Conservation (phyloP, 2,113 vertebrate species). For the Spea multiplicata region DNA sequence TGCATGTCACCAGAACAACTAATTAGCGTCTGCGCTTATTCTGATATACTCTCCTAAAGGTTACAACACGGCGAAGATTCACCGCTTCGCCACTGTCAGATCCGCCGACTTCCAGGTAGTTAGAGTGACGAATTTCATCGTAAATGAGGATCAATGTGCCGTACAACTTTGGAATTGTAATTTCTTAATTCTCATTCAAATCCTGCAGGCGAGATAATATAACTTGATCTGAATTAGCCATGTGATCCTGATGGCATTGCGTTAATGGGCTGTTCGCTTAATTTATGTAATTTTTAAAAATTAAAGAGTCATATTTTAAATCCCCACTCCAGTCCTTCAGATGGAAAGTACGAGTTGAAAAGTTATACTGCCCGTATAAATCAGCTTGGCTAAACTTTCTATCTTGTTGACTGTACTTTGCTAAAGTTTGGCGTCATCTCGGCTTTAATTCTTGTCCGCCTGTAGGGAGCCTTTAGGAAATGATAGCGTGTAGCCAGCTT, state of each 20-base stretch:
- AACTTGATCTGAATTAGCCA: conserved; percentile 74
- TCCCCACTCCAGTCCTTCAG: conserved; percentile 65
- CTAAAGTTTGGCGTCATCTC: conserved; percentile 56
- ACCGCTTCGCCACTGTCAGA: conserved; percentile 54
- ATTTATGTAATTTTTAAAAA: conserved; percentile 81
- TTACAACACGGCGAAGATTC: conserved; percentile 59
- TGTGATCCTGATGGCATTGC: conserved; percentile 68
- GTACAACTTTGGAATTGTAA: conserved; percentile 71
- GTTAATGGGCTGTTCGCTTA: conserved; percentile 74
- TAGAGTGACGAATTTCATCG: conserved; percentile 66
- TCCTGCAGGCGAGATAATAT: conserved; percentile 69
- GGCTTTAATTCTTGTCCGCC: conserved; percentile 27
- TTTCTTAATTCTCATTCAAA: conserved; percentile 80
- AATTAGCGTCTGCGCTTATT: conserved; percentile 41
- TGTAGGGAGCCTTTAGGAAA: conserved; percentile 49
- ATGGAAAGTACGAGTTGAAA: conserved; percentile 66
- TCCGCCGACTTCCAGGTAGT: conserved; percentile 63
- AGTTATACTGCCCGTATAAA: conserved; percentile 70
- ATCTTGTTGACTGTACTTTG: conserved; percentile 61
- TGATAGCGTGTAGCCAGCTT: conserved; percentile 25
- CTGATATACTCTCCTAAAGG: conserved; percentile 54
- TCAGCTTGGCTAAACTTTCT: conserved; percentile 61
- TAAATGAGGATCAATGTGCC: conserved; percentile 69
- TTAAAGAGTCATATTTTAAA: conserved; percentile 75
- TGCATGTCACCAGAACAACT: conserved; percentile 53